Evolutionary conservation across 2,888 invertebrate species (phyloP).

Genomic region (Criorhina ranunculi): DNA sequence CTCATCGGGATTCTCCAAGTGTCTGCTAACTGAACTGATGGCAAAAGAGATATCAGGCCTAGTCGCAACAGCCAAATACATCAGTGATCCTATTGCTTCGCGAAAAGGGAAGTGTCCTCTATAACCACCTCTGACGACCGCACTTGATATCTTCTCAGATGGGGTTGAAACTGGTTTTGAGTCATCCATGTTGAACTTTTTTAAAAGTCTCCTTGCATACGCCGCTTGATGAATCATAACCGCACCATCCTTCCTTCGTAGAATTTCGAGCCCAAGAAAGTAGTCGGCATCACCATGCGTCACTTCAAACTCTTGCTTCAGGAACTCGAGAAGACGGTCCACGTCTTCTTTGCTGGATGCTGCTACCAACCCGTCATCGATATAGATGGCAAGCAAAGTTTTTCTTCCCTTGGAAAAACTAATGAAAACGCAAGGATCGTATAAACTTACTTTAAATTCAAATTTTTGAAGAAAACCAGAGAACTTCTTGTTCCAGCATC

Average conservation of each 20-base stretch:
- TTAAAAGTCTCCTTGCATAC: conserved; percentile 23
- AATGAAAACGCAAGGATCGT: conserved; percentile 33
- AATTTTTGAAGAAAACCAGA: conserved; percentile 65
- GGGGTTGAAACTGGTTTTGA: conserved; percentile 20
- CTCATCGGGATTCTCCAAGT: background rate
- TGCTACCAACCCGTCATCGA: conserved; percentile 72
- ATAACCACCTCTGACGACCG: too few species aligned
- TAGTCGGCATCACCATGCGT: background rate
- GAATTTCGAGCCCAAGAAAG: conserved; percentile 41
- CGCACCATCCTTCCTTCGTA: conserved; percentile 5
- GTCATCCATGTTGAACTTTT: conserved; percentile 31
- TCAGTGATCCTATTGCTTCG: too few species aligned
- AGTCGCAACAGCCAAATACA: background rate
- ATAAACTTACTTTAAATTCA: conserved; percentile 45
- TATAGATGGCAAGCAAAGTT: conserved; percentile 76
- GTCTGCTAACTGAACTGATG: conserved; percentile 10
- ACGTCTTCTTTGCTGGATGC: conserved; percentile 4
- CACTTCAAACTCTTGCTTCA: conserved; percentile 4
- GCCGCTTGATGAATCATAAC: conserved; percentile 40
- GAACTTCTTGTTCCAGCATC: conserved; percentile 32
- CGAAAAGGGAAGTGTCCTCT: too few species aligned
- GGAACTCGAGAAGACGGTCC: background rate
- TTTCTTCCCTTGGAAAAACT: conserved; percentile 8
- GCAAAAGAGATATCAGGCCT: background rate
- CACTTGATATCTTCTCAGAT: background rate